Conservation (phyloP, 2,113 vertebrate species). For the Calidris pugnax region DNA sequence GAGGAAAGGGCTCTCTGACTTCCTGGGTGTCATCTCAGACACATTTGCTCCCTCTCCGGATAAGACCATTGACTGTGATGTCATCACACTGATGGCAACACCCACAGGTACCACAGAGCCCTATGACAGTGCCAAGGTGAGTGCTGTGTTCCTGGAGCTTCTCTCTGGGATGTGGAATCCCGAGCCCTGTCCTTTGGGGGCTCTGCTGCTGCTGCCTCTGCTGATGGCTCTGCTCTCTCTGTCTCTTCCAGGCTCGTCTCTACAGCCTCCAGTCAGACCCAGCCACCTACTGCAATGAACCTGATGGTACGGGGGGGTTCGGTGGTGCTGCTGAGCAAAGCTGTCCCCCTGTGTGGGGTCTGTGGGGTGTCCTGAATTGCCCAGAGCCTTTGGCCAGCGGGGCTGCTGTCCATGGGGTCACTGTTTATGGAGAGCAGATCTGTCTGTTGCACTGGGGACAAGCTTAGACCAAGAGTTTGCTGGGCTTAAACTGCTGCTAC, state of each 20-base stretch:
- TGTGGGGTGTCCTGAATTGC: background rate
- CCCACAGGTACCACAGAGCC: constrained; percentile 92
- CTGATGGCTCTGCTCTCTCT: background rate
- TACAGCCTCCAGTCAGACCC: constrained; percentile 97
- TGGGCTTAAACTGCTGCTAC: background rate
- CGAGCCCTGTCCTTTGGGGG: fast-evolving
- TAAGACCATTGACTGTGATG: constrained; percentile 97
- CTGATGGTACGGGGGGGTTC: constrained; percentile 81
- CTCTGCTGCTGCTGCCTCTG: background rate
- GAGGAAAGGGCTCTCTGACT: constrained; percentile 92
- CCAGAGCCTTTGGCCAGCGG: background rate
- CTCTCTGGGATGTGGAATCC: fast-evolving
- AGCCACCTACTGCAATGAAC: constrained; percentile 98
- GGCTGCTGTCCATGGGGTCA: background rate
- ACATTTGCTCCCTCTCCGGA: constrained; percentile 94
- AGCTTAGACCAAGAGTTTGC: background rate
- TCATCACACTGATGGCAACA: constrained; percentile 94
- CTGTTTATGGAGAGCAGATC: background rate
- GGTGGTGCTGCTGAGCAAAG: background rate
- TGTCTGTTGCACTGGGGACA: background rate
- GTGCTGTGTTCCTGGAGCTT: fast-evolving
- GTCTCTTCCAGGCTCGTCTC: constrained; percentile 87
- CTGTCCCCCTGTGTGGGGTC: background rate
- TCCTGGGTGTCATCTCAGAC: constrained; percentile 95
- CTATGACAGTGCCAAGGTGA: constrained; percentile 94